Evolutionary conservation across 2,113 vertebrate genomes (phyloP).

Genomic region (Aramus guarauna): DNA sequence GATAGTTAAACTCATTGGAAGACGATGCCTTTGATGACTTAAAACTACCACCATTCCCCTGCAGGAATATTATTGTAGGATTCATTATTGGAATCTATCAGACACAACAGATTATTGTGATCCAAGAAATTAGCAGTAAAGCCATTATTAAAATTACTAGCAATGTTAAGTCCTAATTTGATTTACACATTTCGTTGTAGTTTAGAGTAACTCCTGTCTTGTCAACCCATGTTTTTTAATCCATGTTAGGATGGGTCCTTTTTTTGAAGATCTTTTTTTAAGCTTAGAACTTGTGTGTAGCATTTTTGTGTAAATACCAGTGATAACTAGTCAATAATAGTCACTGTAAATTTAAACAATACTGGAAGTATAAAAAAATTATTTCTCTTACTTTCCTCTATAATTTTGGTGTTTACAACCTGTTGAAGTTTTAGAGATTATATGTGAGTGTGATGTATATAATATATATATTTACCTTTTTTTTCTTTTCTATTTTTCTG

Average conservation of each 20-base stretch:
- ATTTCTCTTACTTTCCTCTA: background rate
- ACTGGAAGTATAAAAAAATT: background rate
- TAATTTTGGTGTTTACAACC: background rate
- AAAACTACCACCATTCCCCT: fast-evolving
- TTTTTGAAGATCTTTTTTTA: background rate
- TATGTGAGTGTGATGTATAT: background rate
- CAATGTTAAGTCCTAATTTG: background rate
- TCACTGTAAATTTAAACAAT: background rate
- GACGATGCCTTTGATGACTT: background rate
- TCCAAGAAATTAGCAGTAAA: background rate
- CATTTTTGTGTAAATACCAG: background rate
- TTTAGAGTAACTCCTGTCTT: background rate
- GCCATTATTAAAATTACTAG: background rate
- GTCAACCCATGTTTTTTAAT: background rate
- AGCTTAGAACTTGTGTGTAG: background rate
- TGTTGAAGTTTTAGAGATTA: background rate
- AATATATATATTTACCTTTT: background rate
- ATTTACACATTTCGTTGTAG: background rate
- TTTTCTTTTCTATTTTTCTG: background rate
- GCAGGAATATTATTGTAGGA: background rate
- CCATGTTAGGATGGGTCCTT: background rate
- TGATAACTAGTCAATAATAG: background rate
- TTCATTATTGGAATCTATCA: background rate
- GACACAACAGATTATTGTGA: background rate
- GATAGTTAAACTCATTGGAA: background rate